These are phyloP conservation scores for Meliscaeva auricollis DNA, from an alignment of 2,888 invertebrate genomes.

Conservation along the genomic window DNA sequence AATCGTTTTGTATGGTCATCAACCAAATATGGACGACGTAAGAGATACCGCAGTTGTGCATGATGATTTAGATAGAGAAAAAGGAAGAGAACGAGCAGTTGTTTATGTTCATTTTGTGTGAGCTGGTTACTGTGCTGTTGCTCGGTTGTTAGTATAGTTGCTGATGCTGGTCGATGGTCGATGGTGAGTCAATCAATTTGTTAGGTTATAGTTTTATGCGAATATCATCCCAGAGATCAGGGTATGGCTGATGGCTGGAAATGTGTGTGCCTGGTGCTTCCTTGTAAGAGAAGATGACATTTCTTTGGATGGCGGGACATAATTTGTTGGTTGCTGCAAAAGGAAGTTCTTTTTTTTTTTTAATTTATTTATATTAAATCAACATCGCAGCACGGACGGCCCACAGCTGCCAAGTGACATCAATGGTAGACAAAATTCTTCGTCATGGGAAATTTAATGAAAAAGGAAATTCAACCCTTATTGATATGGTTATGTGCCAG, in stretches of 20 bases:
- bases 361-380: neutral
- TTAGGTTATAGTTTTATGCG: conserved; percentile 48
- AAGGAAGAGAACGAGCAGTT: conserved; percentile 3
- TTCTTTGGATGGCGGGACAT: conserved; percentile 43
- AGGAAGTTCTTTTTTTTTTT: conserved; percentile 30
- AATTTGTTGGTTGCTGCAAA: conserved; percentile 66
- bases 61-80: conserved; percentile 44
- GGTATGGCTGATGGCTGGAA: conserved; percentile 19
- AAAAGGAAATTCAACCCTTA: conserved; percentile 44
- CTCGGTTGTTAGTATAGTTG: neutral
- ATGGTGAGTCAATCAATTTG: conserved; percentile 70
- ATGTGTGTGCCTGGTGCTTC: conserved; percentile 19
- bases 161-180: neutral
- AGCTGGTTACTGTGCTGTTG: conserved; percentile 1
- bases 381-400: neutral
- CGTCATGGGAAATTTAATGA: conserved; percentile 64
- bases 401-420: conserved; percentile 20
- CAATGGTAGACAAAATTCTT: conserved; percentile 30
- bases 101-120: conserved; percentile 25
- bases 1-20: conserved; percentile 51
- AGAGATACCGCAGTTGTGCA: conserved; percentile 56
- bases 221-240: conserved; percentile 39
- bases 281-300: conserved; percentile 50
- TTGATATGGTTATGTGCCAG: conserved; percentile 13
- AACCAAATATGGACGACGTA: conserved; percentile 69